These are phyloP conservation scores for Ictidomys tridecemlineatus DNA, from an alignment of 2,113 vertebrate genomes.

Conservation along the genomic window DNA sequence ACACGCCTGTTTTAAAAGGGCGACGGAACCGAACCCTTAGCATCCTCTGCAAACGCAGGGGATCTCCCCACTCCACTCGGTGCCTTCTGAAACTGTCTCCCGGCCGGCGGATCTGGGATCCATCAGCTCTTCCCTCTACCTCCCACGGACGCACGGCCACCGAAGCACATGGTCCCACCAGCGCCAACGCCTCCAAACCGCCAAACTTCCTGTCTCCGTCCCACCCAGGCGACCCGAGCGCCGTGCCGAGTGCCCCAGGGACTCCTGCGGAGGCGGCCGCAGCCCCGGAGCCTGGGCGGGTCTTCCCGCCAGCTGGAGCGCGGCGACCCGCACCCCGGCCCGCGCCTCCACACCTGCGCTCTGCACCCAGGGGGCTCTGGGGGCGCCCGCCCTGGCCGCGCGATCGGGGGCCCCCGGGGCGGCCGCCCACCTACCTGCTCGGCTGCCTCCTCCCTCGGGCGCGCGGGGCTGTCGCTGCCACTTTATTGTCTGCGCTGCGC, in stretches of 20 bases:
- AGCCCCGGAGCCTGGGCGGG: constrained; percentile 32
- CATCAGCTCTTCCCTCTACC: constrained; percentile 36
- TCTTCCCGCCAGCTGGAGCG: background rate
- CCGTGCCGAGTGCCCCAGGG: background rate
- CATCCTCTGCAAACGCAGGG: background rate
- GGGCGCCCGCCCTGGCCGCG: background rate
- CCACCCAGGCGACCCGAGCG: background rate
- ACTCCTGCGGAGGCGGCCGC: background rate
- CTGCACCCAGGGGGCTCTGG: background rate
- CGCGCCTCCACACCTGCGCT: background rate
- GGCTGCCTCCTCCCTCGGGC: background rate
- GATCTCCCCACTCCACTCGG: background rate
- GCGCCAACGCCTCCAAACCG: constrained; percentile 43
- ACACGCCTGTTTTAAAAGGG: background rate
- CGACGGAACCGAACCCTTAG: background rate
- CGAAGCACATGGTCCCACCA: constrained; percentile 58
- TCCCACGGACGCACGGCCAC: constrained; percentile 19
- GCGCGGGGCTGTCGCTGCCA: constrained; percentile 44
- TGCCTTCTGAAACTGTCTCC: background rate
- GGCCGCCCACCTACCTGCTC: constrained; percentile 69
- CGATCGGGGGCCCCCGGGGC: background rate
- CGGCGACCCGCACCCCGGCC: background rate
- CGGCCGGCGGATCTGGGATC: constrained; percentile 11
- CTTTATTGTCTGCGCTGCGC: constrained; percentile 78
- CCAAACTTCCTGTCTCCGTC: constrained; percentile 68